phyloP scores from a whole-genome alignment of 2,888 invertebrate genomes.

The Caenorhabditis panamensis region DNA sequence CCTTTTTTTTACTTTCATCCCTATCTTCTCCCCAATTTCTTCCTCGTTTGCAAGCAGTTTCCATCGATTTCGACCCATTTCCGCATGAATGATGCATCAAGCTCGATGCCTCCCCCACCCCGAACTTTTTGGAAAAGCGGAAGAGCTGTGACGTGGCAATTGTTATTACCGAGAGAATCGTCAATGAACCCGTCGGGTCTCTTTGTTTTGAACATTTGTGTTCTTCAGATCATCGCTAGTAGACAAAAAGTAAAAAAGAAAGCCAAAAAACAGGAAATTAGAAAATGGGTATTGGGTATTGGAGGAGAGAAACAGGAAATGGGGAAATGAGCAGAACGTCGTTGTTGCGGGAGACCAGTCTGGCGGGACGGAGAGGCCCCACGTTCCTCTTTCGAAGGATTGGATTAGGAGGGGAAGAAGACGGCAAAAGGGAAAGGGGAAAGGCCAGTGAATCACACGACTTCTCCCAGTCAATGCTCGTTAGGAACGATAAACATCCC shows the following conservation, averaged over 20 bases:
- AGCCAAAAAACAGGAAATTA: slow-evolving; percentile 24
- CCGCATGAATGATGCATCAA: slow-evolving; percentile 35
- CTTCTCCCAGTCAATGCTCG: not conserved
- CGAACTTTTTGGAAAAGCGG: slow-evolving; percentile 15
- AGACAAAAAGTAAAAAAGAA: not conserved
- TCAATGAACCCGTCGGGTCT: too few species aligned
- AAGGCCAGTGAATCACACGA: slow-evolving; percentile 1
- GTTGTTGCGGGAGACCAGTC: not conserved
- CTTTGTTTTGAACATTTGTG: not conserved
- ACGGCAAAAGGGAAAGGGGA: not conserved
- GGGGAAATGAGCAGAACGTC: not conserved
- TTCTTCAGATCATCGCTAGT: not conserved
- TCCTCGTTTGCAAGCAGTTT: slow-evolving; percentile 23
- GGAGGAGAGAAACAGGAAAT: slow-evolving; percentile 1
- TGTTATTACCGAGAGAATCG: too few species aligned
- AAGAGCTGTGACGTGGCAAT: not conserved
- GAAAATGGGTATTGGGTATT: not conserved
- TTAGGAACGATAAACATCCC: slow-evolving; percentile 3
- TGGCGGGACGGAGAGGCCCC: not conserved
- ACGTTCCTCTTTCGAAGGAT: not conserved
- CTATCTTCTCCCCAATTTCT: slow-evolving; percentile 20
- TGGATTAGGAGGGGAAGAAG: not conserved
- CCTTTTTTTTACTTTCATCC: slow-evolving; percentile 13
- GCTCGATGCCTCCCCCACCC: not conserved
- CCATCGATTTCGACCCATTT: not conserved